phyloP scores from a whole-genome alignment of 2,797 vertebrate species.

The Amazona finschi region DNA sequence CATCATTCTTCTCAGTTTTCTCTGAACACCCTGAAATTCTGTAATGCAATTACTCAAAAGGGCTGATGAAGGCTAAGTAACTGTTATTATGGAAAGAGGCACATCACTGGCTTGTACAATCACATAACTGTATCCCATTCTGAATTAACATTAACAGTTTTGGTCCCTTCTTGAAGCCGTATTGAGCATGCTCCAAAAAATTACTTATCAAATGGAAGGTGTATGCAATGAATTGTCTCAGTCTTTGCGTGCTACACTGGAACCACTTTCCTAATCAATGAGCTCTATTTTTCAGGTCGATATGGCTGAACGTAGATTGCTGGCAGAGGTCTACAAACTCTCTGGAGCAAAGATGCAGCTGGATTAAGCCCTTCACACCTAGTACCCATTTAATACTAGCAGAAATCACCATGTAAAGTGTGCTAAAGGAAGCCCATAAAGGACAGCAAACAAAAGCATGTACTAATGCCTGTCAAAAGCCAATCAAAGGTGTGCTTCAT shows the following conservation, averaged over 20 bases:
- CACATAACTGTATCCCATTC: not conserved
- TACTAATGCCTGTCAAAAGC: not conserved
- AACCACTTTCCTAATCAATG: not conserved
- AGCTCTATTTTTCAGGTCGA: not conserved
- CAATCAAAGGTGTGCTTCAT: not conserved
- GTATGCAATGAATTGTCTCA: not conserved
- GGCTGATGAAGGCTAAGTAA: not conserved
- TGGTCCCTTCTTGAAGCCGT: not conserved
- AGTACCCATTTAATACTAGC: not conserved
- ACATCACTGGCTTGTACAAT: not conserved
- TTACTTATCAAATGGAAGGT: not conserved
- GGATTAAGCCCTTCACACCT: not conserved
- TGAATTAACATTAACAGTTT: not conserved
- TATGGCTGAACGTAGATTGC: not conserved
- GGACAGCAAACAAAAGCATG: not conserved
- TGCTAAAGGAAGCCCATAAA: not conserved
- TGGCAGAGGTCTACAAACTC: not conserved
- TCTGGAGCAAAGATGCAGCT: not conserved
- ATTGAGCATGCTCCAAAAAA: not conserved
- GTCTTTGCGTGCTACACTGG: not conserved
- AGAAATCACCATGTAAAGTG: accelerated
- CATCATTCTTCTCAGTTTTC: not conserved
- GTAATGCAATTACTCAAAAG: not conserved
- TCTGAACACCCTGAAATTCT: not conserved
- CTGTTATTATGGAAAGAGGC: not conserved